Evolutionary conservation across 1,140 invertebrate species (phyloP).

Genomic region (Mya arenaria): DNA sequence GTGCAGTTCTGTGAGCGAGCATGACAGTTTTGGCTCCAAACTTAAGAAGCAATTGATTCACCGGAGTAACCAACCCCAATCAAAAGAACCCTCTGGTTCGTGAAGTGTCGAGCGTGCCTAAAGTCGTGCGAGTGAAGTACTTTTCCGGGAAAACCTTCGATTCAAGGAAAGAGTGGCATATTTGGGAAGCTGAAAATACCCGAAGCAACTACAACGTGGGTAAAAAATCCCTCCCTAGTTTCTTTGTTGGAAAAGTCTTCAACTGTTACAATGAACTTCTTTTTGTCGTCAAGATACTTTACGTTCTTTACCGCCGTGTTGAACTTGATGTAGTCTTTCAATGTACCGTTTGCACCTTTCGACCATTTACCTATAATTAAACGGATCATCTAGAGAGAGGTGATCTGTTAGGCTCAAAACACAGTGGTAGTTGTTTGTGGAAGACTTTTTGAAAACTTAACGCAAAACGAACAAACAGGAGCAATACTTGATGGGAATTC

Average conservation of each 20-base stretch:
- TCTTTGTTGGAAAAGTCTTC: background rate
- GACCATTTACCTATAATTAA: no score
- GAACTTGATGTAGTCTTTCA: no score
- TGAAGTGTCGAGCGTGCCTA: background rate
- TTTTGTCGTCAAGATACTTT: background rate
- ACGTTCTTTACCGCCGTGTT: background rate
- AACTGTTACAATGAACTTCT: background rate
- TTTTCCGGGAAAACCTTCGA: background rate
- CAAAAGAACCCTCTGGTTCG: background rate
- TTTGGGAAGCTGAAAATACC: background rate
- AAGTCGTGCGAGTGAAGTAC: constrained; percentile 17
- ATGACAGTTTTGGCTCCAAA: background rate
- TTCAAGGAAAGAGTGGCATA: background rate
- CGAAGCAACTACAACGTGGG: constrained; percentile 5
- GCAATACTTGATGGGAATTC: no score
- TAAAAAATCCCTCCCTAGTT: constrained; percentile 1
- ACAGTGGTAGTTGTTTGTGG: no score
- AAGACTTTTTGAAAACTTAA: no score
- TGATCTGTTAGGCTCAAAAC: no score
- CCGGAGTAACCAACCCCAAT: background rate
- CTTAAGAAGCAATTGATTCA: background rate
- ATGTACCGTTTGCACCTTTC: no score
- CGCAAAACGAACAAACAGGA: no score
- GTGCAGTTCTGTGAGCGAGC: background rate
- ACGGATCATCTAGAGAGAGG: no score